phyloP scores from a whole-genome alignment of 2,113 vertebrate genomes.

The Paracanthobrama guichenoti region DNA sequence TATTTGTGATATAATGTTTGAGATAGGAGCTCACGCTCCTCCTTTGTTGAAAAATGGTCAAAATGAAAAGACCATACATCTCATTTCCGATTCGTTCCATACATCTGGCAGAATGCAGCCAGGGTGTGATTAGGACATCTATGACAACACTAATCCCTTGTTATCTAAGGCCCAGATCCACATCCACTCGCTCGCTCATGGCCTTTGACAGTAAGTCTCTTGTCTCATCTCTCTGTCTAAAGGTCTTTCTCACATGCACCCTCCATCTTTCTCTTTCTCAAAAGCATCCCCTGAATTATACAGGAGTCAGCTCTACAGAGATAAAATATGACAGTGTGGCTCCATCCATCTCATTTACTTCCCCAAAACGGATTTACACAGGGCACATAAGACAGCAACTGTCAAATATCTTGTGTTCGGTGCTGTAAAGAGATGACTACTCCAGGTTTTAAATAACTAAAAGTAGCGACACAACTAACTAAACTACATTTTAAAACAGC shows the following conservation, averaged over 20 bases:
- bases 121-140: constrained; percentile 25
- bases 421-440: not conserved
- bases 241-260: not conserved
- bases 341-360: not conserved
- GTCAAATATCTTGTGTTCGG: not conserved
- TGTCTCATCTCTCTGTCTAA: constrained; percentile 36
- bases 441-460: not conserved
- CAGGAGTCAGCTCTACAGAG: constrained; percentile 3
- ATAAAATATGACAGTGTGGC: constrained; percentile 6
- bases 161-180: constrained; percentile 29
- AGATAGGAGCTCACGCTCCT: not conserved
- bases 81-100: not conserved
- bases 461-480: not conserved
- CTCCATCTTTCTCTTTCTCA: not conserved
- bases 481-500: not conserved
- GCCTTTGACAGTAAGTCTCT: constrained; percentile 3
- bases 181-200: constrained; percentile 1
- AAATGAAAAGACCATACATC: not conserved
- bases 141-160: constrained; percentile 31
- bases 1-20: not conserved
- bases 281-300: constrained; percentile 4
- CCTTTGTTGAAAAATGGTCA: not conserved
- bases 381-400: not conserved
- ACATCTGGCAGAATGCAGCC: constrained; percentile 16
- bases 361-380: not conserved